phyloP scores from a whole-genome alignment of 1,140 invertebrate species.

The Paramacrobiotus metropolitanus region DNA sequence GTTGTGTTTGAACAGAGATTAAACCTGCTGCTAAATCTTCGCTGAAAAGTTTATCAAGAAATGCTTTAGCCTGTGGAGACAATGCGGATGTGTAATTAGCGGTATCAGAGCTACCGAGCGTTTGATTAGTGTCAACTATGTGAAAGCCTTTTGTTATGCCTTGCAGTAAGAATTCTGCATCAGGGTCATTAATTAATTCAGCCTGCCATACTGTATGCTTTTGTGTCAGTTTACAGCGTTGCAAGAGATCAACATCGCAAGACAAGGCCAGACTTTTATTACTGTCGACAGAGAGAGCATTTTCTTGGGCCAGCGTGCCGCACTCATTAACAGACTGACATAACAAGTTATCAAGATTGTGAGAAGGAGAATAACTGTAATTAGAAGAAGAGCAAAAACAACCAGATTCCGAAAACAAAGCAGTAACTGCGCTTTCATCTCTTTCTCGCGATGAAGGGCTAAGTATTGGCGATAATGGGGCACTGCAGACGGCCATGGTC shows the following conservation, averaged over 20 bases:
- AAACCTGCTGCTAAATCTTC: background rate
- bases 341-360: background rate
- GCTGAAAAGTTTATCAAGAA: background rate
- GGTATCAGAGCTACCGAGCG: background rate
- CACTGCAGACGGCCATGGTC: no score
- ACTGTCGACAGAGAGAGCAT: background rate
- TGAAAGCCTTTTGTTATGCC: background rate
- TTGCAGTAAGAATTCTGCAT: background rate
- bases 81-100: background rate
- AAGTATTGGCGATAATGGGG: no score
- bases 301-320: background rate
- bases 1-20: no score
- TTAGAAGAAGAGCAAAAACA: no score
- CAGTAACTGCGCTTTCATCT: no score
- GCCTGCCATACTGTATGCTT: background rate
- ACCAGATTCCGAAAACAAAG: no score
- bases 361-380: background rate
- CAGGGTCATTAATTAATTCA: background rate
- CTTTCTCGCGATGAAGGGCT: no score
- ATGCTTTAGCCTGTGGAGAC: background rate
- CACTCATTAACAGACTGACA: background rate
- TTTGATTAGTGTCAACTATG: background rate
- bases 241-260: background rate
- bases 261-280: background rate
- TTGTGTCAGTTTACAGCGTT: background rate